These are phyloP conservation scores for Cephalopachus bancanus DNA, from an alignment of 2,797 vertebrate genomes.

Conservation along the genomic window DNA sequence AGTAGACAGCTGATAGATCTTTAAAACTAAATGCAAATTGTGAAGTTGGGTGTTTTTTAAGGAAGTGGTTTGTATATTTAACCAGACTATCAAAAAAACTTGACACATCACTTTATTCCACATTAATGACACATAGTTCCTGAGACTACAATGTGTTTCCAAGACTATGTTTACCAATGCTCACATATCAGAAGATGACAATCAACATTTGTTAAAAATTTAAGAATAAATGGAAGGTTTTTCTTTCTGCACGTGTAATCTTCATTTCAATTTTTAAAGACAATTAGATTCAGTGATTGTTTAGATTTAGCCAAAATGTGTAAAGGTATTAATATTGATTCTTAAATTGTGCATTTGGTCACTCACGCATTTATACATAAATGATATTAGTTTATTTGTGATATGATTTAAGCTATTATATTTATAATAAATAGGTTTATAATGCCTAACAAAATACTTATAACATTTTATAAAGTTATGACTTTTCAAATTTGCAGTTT, in stretches of 20 bases:
- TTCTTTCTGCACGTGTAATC: not conserved
- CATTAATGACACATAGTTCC: not conserved
- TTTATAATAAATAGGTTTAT: not conserved
- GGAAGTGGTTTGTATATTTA: not conserved
- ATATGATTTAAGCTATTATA: not conserved
- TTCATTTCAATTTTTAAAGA: not conserved
- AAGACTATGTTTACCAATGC: not conserved
- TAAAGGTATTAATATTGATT: not conserved
- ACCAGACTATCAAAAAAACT: not conserved
- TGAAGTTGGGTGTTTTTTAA: not conserved
- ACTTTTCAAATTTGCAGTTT: constrained; percentile 10
- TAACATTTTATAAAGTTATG: constrained; percentile 25
- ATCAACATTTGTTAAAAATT: not conserved
- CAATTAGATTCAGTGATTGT: not conserved
- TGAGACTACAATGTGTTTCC: not conserved
- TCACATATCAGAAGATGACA: not conserved
- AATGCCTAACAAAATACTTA: not conserved
- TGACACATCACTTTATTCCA: not conserved
- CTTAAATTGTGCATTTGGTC: not conserved
- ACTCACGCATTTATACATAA: constrained; percentile 10
- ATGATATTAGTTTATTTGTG: constrained; percentile 12
- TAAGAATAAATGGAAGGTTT: not conserved
- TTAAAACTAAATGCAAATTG: not conserved
- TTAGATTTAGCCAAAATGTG: not conserved
- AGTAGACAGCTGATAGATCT: not conserved